These are phyloP conservation scores for Neotragus pygmaeus DNA, from an alignment of 2,113 vertebrate species.

Conservation along the genomic window DNA sequence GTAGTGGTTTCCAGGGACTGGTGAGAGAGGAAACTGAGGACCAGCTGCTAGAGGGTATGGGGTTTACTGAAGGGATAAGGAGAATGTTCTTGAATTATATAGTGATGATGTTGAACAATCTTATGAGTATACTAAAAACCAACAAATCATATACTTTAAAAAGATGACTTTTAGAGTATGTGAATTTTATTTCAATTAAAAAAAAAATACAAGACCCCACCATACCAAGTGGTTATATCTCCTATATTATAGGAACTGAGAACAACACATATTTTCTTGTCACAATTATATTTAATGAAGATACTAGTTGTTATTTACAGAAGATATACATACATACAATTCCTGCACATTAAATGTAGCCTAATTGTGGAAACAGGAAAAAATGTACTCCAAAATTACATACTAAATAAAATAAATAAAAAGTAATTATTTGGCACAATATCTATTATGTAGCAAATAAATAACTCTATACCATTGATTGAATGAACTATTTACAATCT, in stretches of 20 bases:
- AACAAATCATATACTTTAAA: not conserved
- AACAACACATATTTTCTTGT: constrained; percentile 61
- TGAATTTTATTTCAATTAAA: not conserved
- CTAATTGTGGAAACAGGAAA: constrained; percentile 80
- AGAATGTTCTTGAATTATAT: not conserved
- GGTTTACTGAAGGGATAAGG: not conserved
- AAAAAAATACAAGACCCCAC: not conserved
- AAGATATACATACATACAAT: constrained; percentile 78
- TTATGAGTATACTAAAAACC: not conserved
- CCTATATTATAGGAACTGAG: constrained; percentile 58
- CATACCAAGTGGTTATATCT: not conserved
- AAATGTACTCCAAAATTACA: constrained; percentile 77
- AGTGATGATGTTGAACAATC: not conserved
- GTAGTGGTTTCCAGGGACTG: not conserved
- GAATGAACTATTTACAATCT: constrained; percentile 85
- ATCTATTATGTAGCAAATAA: constrained; percentile 82
- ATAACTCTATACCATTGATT: constrained; percentile 81
- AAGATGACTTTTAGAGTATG: not conserved
- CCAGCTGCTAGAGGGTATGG: not conserved
- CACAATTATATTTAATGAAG: constrained; percentile 84
- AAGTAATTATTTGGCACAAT: constrained; percentile 85
- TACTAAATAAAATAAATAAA: constrained; percentile 87
- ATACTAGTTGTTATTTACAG: constrained; percentile 85
- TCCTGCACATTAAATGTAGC: constrained; percentile 81
- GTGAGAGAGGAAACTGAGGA: not conserved